Conservation (phyloP, 1,140 invertebrate genomes). For the Eurosta solidaginis region DNA sequence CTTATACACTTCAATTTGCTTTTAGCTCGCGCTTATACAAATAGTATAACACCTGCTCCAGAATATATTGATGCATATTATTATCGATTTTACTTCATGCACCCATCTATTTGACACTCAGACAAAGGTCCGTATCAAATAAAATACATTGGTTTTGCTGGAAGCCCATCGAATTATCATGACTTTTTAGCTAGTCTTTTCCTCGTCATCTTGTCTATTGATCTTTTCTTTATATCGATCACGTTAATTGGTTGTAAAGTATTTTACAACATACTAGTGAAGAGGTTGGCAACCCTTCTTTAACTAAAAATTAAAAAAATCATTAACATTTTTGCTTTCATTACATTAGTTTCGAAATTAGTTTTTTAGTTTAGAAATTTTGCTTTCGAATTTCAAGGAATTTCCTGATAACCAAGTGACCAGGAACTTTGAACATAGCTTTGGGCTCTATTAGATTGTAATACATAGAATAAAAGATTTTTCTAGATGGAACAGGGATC, state of each 20-base stretch:
- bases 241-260: conserved; percentile 34
- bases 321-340: too few species aligned
- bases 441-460: too few species aligned
- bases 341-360: too few species aligned
- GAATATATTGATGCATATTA: conserved; percentile 23
- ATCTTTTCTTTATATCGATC: conserved; percentile 29
- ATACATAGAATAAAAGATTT: too few species aligned
- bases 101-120: neutral
- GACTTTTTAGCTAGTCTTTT: neutral
- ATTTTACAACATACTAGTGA: conserved; percentile 33
- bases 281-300: too few species aligned
- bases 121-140: neutral
- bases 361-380: too few species aligned
- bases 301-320: too few species aligned
- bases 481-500: too few species aligned
- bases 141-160: conserved; percentile 18
- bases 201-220: conserved; percentile 16
- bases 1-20: too few species aligned
- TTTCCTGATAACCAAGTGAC: too few species aligned
- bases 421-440: too few species aligned
- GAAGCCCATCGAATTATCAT: neutral
- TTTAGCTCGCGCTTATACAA: neutral
- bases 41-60: conserved; percentile 22
- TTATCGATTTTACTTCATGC: neutral
- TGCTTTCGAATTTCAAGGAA: too few species aligned